Evolutionary conservation across 2,888 invertebrate species (phyloP).

Genomic region (Ctena decussata): DNA sequence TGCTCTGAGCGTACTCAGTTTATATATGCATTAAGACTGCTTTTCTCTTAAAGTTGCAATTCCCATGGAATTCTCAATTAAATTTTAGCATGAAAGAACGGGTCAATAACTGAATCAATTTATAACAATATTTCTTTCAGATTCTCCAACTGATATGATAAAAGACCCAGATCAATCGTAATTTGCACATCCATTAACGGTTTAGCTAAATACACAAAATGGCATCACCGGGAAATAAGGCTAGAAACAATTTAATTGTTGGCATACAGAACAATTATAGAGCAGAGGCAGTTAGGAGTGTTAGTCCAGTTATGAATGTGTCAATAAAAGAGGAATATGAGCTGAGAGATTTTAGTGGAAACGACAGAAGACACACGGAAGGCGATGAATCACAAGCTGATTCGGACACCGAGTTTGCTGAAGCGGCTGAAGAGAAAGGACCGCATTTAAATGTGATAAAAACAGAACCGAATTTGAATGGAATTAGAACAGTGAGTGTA

Average conservation of each 20-base stretch:
- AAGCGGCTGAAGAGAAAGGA: not conserved
- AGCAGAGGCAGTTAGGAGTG: constrained; percentile 10
- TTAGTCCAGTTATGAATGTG: constrained; percentile 41
- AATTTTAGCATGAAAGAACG: not conserved
- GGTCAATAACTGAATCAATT: not conserved
- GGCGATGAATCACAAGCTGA: not conserved
- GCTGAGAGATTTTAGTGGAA: constrained; percentile 30
- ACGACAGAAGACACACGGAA: not conserved
- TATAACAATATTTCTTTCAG: not conserved
- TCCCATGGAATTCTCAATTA: not conserved
- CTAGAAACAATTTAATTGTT: not conserved
- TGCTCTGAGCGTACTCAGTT: too few relatives aligned
- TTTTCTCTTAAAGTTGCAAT: too few relatives aligned
- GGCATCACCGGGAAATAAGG: not conserved
- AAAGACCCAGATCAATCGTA: not conserved
- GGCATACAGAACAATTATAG: constrained; percentile 14
- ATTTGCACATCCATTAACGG: not conserved
- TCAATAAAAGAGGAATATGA: constrained; percentile 37
- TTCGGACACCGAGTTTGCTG: not conserved
- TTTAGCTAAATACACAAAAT: not conserved
- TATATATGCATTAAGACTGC: too few relatives aligned
- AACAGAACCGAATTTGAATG: not conserved
- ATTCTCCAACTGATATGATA: not conserved
- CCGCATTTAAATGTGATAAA: not conserved
- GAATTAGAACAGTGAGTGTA: not conserved